Percentiles rank a stretch among this genome's conserved stretches.
Evolutionary conservation across 2,888 invertebrate species (phyloP).

Genomic region (Agrotis exclamationis): DNA sequence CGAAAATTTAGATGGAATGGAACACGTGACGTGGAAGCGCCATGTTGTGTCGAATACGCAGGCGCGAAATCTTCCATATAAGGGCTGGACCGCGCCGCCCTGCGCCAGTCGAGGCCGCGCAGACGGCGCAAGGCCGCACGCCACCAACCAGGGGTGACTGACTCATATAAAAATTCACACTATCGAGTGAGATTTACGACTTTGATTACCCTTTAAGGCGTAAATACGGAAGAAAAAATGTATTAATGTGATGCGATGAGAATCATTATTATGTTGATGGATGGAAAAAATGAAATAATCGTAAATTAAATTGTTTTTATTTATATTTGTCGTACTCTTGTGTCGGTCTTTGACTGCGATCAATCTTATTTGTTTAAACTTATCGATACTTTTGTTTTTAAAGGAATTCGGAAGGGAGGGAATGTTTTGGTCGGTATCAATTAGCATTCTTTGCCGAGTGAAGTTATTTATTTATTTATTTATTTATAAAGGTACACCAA

Average conservation of each 20-base stretch:
- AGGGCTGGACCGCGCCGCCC: conserved; percentile 76
- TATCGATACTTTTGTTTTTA: conserved; percentile 29
- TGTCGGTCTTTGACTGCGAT: conserved; percentile 58
- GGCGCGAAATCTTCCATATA: conserved; percentile 72
- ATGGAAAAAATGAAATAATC: conserved; percentile 63
- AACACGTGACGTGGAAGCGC: conserved; percentile 81
- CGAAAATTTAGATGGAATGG: conserved; percentile 78
- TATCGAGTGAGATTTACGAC: conserved; percentile 79
- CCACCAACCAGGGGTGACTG: conserved; percentile 80
- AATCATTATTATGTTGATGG: conserved; percentile 69
- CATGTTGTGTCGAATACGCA: conserved; percentile 58
- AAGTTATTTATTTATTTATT: conserved; percentile 34
- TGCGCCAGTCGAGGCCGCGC: conserved; percentile 73
- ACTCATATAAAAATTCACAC: conserved; percentile 83
- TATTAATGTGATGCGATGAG: conserved; percentile 66
- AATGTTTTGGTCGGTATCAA: conserved; percentile 30
- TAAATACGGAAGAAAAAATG: conserved; percentile 79
- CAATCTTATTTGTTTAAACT: conserved; percentile 49
- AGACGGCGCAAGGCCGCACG: conserved; percentile 71
- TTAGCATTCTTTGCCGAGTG: conserved; percentile 25
- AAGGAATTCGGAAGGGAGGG: conserved; percentile 28
- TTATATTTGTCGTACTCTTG: conserved; percentile 49
- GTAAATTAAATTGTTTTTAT: conserved; percentile 57
- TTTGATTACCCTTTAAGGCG: conserved; percentile 76
- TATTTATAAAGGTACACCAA: too few species aligned